Evolutionary conservation across 2,888 invertebrate genomes (phyloP), one percentile per base, ranked within the genome.

Genomic region (Agrilus cyanescens): DNA sequence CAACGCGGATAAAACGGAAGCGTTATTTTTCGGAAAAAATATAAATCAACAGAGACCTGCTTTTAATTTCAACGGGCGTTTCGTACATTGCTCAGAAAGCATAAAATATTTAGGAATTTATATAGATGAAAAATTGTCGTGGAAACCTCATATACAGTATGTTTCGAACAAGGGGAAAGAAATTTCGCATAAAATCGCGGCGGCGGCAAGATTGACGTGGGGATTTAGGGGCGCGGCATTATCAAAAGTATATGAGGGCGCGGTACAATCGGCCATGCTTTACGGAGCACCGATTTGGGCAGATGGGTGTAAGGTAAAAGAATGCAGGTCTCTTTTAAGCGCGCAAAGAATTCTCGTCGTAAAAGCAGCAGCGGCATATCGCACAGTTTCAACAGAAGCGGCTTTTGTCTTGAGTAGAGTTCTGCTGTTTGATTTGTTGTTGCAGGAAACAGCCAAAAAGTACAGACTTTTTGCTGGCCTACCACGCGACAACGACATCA

Each of bases 201-300:
- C 41, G n/a, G 29, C 32, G 10, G 46, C 38, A n/a, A 41, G 30
- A 29, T n/a, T 44, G 4, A 41, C 38, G 2, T 46, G 37, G 38
- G 43, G 44, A 2, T 32, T 46, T 3, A 35, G 35, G 6, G 13
- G 38, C 4, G 13, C 16, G 5, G 35, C 40, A 6, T 37, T 42
- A 37, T 25, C 18, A 5, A 12, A 12, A 18, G 44, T 46, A 12
- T 46, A 46, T n/a, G 32, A 18, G 12, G 46, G 43, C 4, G 46
- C 46, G 7, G 41, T 44, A n/a, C 35, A 46, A 18, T 44, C 43
- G 8, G 37, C 33, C 4, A 36, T 44, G 29, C 29, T 38, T 0
- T 46, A 44, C 32, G 41, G 37, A 25, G 41, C 41, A 12, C 32
- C 44, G 10, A 30, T 44, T 12, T 47, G 42, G 44, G 46, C 34